Base-by-base conservation (phyloP, 2,797 vertebrate genomes). In the Sebastes cheni region DNA sequence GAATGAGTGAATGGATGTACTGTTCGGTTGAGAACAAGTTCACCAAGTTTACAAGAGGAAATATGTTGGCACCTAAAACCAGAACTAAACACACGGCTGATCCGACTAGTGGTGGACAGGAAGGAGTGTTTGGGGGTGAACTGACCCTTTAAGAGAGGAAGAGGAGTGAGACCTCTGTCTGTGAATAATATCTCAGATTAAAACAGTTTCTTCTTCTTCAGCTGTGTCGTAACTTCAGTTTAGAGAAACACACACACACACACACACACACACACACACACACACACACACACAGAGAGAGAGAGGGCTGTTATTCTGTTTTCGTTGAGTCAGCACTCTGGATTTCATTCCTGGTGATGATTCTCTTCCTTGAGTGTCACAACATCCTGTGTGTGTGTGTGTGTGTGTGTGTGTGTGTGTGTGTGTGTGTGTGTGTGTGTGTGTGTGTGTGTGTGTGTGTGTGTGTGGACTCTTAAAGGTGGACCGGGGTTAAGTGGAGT, bases 281-380 rank as follows among this genome's bases (percentile, higher is more conserved):
- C 30, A 60, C 42, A 34, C 29, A 67, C 32, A 30, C 29, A 30
- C 29, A 25, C 2, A 25, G 3, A 25, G 0, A 34, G 59, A 52
- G 14, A 39, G 1, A 62, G 30, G 52, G 14, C 55, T 75, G 54
- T 72, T 61, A 39, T 67, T 75, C 10, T 76, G 58, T 78, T 86
- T 88, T 50, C 4, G 67, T 60, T 30, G 5, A 6, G 85, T 88
- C 86, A 91, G 81, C 88, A n/a, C 32, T 85, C 18, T 62, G 66
- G 12, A 29, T 81, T 72, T 85, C 75, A 65, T 84, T 89, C 81
- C 79, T 71, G 73, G 79, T 76, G 86, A 83, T 86, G 65, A 83
- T 66, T 67, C 59, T 74, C 50, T 84, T 89, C 73, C 29, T 81
- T 55, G n/a, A 78, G 79, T 91, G 84, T 86, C 81, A 80, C 80